These are phyloP conservation scores for Trachemys scripta DNA, from an alignment of 2,113 vertebrate species.

Conservation along the genomic window DNA sequence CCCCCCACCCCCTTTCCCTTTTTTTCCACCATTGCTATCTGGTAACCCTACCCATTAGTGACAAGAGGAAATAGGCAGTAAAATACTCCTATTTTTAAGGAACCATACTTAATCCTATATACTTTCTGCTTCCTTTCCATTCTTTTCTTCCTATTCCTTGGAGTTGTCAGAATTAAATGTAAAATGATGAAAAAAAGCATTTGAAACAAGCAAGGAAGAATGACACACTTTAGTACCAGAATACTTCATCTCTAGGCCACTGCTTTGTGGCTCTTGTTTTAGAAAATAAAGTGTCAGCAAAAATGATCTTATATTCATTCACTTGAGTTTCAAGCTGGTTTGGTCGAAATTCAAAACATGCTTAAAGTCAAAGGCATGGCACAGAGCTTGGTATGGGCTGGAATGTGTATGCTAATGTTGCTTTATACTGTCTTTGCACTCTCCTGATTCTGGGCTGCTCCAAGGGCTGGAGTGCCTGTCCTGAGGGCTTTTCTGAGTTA, in stretches of 20 bases:
- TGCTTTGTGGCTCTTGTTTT: neutral
- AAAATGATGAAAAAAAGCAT: neutral
- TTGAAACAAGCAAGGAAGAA: neutral
- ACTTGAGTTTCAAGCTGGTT: neutral
- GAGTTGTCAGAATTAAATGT: neutral
- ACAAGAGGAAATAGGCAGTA: neutral
- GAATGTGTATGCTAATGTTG: no score
- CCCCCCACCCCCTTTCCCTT: no score
- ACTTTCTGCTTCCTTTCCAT: neutral
- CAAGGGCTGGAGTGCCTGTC: neutral
- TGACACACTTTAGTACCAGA: neutral
- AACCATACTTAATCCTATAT: neutral
- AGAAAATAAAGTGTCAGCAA: neutral
- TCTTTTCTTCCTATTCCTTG: neutral
- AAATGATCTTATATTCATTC: neutral
- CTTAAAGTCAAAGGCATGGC: no score
- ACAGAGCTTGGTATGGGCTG: no score
- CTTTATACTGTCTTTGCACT: neutral
- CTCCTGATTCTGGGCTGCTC: neutral
- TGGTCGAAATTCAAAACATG: neutral
- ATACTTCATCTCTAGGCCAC: neutral
- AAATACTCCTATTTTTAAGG: neutral
- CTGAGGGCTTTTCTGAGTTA: neutral
- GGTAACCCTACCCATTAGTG: neutral
- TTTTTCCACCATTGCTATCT: no score